Base-by-base conservation (phyloP, 2,888 invertebrate genomes). In the Ormia ochracea region DNA sequence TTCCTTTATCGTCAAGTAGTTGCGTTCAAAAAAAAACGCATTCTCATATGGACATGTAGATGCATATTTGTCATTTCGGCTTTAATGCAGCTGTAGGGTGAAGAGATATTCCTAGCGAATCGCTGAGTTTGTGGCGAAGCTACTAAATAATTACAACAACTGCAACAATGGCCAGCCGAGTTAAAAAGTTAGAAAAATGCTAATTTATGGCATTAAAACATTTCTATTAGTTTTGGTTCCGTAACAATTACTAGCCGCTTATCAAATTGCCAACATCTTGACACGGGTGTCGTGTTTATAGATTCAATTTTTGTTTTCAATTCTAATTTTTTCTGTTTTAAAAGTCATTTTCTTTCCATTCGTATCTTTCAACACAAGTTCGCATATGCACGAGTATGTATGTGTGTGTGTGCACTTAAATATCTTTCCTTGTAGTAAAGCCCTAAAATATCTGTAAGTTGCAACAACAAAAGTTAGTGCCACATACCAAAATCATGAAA, bases 151-250 rank as follows among this genome's bases (percentile, higher is more conserved):
- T 61, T 68, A 43, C 59, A 68, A 17, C 17, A 61, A 69, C 19
- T 31, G 28, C 19, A 59, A 21, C 68, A 61, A 61, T 33, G 41
- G 21, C 14, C 56, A 48, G 38, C n/a, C 14, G 12, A 48, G 33
- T 26, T 45, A 54, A 82, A 79, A 74, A 74, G 77, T 78, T 72
- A 63, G 72, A 80, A 76, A 76, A 80, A 77, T 75, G 82, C 84
- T 85, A 86, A 86, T 85, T 86, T 85, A 85, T 85, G 84, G 84
- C 84, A 86, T 85, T 86, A 84, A 80, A 86, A 86, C 84, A 84
- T 84, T 84, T 84, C 84, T 84, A 85, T 86, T 86, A 85, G 84
- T 85, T 85, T 72, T 79, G 74, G 74, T 77, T 79, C 83, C 83
- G 83, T 81, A 84, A 85, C 84, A 84, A 85, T 85, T 84, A 86